Evolutionary conservation across 1,140 invertebrate species (phyloP), one percentile per base, ranked within the genome.

Genomic region (Thaumatotibia leucotreta): DNA sequence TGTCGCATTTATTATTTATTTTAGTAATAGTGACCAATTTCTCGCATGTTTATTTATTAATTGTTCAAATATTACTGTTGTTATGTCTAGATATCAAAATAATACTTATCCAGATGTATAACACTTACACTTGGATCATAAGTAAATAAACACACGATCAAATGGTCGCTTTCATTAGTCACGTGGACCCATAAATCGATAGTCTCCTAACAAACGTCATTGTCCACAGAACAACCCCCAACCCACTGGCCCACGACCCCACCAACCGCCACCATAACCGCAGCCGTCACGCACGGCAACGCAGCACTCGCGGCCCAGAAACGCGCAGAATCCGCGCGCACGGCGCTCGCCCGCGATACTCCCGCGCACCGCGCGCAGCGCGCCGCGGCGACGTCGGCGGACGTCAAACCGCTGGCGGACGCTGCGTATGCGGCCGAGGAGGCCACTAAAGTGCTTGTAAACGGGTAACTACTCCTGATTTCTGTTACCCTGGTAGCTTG

Each of bases 331-430:
- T 88, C 84, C 2, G 70, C 70, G 0, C 82, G 92, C 0, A 81
- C 76, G 17, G 83, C 92, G 0, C 75, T 94, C 32, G 88, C 90
- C 0, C 77, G 86, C 0, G 90, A 94, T 39, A 94, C 93, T 4
- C 94, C 95, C 0, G 93, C 94, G 14, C 93, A 92, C 33, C 92
- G 93, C 31, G 95, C 96, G 63, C 95, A 95, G 76, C 91, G 93
- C 29, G 94, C 95, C 0, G 89, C 95, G 0, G 93, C 92, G 61
- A 95, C 94, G 0, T 92, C 92, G 17, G 77, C 86, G 0, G 88
- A 90, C 24, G 93, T 95, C 0, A 92, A 93, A 11, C 88, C 92
- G 10, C 68, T 95, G 29, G 93, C 95, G 0, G 85, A 93, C 1
- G 84, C 92, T 0, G 95, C 94, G 3, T 93, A 94, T 67, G 92